Conservation (phyloP, 2,888 invertebrate species). For the Drosophila histrio region DNA sequence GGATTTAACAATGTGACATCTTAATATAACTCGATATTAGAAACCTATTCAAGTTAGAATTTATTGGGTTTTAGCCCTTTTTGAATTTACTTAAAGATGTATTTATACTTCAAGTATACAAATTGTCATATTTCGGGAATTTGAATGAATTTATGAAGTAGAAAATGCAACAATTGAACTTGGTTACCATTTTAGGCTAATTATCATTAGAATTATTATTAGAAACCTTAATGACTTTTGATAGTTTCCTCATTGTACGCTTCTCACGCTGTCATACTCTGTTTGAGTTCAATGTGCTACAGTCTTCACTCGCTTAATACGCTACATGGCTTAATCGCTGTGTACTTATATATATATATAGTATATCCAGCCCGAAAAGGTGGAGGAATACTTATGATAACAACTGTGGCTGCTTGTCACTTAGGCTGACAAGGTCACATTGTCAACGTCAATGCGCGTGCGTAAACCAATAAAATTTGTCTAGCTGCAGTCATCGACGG, state of each 20-base stretch:
- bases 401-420: constrained; percentile 62
- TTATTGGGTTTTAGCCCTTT: not conserved
- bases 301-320: constrained; percentile 5
- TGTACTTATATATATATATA: no score
- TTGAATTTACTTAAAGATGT: not conserved
- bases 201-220: not conserved
- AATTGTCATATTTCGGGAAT: no score
- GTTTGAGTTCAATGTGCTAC: not conserved
- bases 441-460: constrained; percentile 77
- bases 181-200: no score
- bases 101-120: not conserved
- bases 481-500: constrained; percentile 49
- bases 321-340: constrained; percentile 17
- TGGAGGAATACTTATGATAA: constrained; percentile 58
- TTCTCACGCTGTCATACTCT: constrained; percentile 4
- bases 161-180: no score
- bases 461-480: constrained; percentile 79
- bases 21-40: not conserved
- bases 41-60: no score
- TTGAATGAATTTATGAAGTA: no score
- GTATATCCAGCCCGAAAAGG: not conserved
- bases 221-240: not conserved
- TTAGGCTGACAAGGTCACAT: constrained; percentile 75
- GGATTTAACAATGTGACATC: not conserved
- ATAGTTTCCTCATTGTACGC: not conserved